Percentiles rank a stretch among this genome's conserved stretches.
These are phyloP conservation scores for Drosophila setosimentum DNA, from an alignment of 2,888 invertebrate species.

Conservation along the genomic window DNA sequence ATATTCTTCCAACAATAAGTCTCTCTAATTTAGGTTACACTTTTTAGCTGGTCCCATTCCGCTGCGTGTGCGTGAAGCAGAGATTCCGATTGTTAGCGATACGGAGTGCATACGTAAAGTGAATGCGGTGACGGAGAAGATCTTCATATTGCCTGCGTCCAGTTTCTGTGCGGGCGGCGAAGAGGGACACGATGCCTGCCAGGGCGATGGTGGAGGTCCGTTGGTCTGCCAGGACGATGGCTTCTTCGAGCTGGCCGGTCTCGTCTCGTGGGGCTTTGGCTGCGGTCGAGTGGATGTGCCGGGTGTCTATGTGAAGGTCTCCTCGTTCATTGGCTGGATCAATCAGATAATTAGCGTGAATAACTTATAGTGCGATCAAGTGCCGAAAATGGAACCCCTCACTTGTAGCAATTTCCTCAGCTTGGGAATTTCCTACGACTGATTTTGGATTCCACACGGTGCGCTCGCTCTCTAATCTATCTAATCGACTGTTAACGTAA, in stretches of 20 bases:
- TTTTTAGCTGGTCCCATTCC: constrained; percentile 94
- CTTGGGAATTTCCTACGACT: constrained; percentile 57
- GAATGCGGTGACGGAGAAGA: constrained; percentile 97
- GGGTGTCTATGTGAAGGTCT: constrained; percentile 98
- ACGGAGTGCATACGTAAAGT: constrained; percentile 96
- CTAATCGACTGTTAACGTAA: constrained; percentile 71
- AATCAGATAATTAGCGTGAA: constrained; percentile 98
- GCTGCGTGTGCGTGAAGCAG: constrained; percentile 94
- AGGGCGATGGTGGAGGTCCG: constrained; percentile 98
- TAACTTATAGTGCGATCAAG: constrained; percentile 88
- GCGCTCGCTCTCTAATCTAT: constrained; percentile 25
- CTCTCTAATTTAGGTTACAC: background rate
- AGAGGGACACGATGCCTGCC: constrained; percentile 96
- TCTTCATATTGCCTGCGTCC: constrained; percentile 96
- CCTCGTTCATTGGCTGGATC: constrained; percentile 98
- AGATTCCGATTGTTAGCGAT: constrained; percentile 96
- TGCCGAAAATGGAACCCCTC: constrained; percentile 52
- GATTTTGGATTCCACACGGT: constrained; percentile 45
- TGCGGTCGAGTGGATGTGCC: constrained; percentile 97
- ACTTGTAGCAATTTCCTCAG: constrained; percentile 60
- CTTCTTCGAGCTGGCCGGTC: constrained; percentile 95
- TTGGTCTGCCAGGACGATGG: constrained; percentile 96
- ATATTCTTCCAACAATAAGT: background rate
- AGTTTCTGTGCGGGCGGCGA: constrained; percentile 98
- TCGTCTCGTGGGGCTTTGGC: constrained; percentile 98